Conservation (phyloP, 2,888 invertebrate species). For the Cryptocheilus praepositus region DNA sequence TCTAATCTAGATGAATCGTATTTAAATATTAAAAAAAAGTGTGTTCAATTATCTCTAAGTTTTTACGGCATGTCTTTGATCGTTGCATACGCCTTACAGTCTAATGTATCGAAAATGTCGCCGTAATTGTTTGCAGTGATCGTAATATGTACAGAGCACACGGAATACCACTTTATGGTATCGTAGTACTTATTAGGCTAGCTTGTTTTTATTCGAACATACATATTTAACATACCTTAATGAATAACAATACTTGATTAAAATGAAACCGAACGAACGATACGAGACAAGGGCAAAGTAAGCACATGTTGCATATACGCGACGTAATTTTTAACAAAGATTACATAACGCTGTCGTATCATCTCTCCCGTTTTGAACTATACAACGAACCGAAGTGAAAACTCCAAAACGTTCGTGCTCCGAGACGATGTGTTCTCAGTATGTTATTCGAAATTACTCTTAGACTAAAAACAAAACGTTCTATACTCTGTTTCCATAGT, state of each 20-base stretch:
- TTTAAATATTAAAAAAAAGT: slow-evolving; percentile 52
- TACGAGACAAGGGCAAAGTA: neutral
- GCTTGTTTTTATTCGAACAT: slow-evolving; percentile 21
- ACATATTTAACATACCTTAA: slow-evolving; percentile 43
- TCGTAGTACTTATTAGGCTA: slow-evolving; percentile 40
- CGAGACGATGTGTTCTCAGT: neutral
- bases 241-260: slow-evolving; percentile 50
- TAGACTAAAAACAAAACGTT: slow-evolving; percentile 44
- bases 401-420: too few species aligned
- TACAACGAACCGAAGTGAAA: too few species aligned
- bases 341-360: too few species aligned
- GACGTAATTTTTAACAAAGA: slow-evolving; percentile 23
- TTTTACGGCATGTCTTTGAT: slow-evolving; percentile 51
- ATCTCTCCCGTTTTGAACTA: too few species aligned
- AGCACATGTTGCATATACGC: slow-evolving; percentile 19
- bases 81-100: slow-evolving; percentile 58
- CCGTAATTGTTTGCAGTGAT: slow-evolving; percentile 43
- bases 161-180: slow-evolving; percentile 41
- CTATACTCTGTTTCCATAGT: slow-evolving; percentile 40
- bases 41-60: slow-evolving; percentile 36
- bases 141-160: slow-evolving; percentile 46
- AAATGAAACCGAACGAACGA: slow-evolving; percentile 16
- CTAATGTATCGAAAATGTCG: slow-evolving; percentile 60
- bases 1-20: slow-evolving; percentile 32
- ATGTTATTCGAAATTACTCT: slow-evolving; percentile 10